Conservation (phyloP, 1,140 invertebrate genomes). For the Brachionus sp. region DNA sequence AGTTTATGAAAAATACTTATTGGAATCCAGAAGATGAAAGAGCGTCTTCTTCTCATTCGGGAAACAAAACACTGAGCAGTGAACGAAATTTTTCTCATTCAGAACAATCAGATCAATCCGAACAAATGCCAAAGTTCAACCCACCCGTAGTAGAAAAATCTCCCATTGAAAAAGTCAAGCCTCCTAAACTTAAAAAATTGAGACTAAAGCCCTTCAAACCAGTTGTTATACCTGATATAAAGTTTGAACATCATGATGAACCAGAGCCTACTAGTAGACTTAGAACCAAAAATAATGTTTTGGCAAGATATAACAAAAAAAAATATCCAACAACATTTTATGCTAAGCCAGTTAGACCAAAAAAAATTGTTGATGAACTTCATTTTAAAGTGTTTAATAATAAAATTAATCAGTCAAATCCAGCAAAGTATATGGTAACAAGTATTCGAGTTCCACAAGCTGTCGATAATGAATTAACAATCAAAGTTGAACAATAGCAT, state of each 20-base stretch:
- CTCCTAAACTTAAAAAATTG: neutral
- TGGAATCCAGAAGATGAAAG: neutral
- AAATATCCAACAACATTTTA: slow-evolving; percentile 7
- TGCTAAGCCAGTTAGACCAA: slow-evolving; percentile 9
- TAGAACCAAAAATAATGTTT: neutral
- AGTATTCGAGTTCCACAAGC: slow-evolving; percentile 16
- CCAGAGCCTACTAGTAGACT: neutral
- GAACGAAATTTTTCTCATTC: neutral
- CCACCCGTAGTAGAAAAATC: neutral
- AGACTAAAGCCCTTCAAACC: neutral
- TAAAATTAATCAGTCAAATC: neutral
- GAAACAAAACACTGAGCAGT: neutral
- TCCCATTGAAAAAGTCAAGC: neutral
- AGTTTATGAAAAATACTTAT: slow-evolving; percentile 2
- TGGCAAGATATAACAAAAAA: slow-evolving; percentile 11
- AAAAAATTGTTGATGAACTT: neutral
- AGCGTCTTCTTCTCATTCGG: neutral
- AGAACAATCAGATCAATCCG: neutral
- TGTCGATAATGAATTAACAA: neutral
- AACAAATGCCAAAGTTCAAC: neutral
- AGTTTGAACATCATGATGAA: neutral
- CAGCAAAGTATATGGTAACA: neutral
- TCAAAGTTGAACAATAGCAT: neutral
- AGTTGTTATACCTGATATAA: neutral
- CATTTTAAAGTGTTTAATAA: neutral